Evolutionary conservation across 2,888 invertebrate species (phyloP), one percentile per base, ranked within the genome.

Genomic region (Luperina testacea): DNA sequence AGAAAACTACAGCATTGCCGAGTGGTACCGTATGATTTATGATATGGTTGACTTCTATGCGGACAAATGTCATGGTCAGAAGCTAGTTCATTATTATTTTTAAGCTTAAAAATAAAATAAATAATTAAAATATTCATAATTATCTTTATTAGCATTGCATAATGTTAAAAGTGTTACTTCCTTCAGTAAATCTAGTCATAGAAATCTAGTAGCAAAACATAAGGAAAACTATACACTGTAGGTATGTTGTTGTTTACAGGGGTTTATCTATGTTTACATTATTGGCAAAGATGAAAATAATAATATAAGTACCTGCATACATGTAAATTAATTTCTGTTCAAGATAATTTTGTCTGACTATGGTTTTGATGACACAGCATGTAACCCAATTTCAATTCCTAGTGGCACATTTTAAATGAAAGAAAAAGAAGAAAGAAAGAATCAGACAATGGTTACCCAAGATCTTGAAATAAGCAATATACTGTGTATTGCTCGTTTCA

Each of bases 261-360:
- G 15, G 9, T 32, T 32, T 63, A 53, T 20, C n/a, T 77, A 13
- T 32, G n/a, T 80, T 64, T 27, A 77, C 38, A 67, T 38, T 32
- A 45, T 15, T 68, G 38, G 24, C 17, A n/a, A 45, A 48, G 27
- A 38, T 9, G 6, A 64, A 57, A 78, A 27, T 48, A 45, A 45
- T 7, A n/a, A 57, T 48, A 0, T 15, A 15, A 6, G 59, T 61
- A 27, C 20, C 20, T 61, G 75, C 13, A 9, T n/a, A 13, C 1
- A 51, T 42, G 6, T 2, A 7, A 2, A 24, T 1, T 17, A 7
- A 32, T 63, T 61, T 63, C 11, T 63, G 8, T 17, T 53, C 7
- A 75, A 75, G 75, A n/a, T 75, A 73, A 53, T 73, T 6, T 2
- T 57, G 68, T 11, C 0, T 38, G 57, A 32, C 4, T 17, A 6